Evolutionary conservation across 1,140 invertebrate genomes (phyloP), one percentile per base, ranked within the genome.

Genomic region (Homarus americanus): DNA sequence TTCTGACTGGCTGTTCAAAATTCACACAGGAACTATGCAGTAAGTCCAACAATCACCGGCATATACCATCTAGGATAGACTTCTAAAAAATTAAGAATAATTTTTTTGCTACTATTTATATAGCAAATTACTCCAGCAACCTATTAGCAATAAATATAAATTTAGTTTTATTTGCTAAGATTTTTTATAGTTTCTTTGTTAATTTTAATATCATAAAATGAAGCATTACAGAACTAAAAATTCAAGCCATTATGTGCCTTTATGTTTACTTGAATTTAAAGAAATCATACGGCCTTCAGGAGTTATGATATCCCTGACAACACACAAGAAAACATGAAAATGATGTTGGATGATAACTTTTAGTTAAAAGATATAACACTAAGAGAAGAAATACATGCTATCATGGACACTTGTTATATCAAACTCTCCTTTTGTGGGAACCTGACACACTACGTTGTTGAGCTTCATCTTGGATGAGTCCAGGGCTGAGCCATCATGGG

Each of bases 351-450:
- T 9, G n/a, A 32, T 32, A 32, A 69, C 7, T 15, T 1, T 24
- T 4, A 58, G 32, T 9, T 5, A 32, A 28, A 32, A 10, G 2
- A 69, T 69, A 32, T 32, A 32, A 28, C 4, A 58, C 12, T 92
- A 95, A 95, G 95, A 93, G 96, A 95, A 93, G 92, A 93, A 93
- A 87, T 85, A 92, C 20, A 41, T 78, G n/a, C 92, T 93, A 17
- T 92, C 5, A 83, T 91, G 76, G 24, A 93, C 92, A 63, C 86
- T 85, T 28, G 76, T 69, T 40, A 93, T 85, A 40, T 93, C 90
- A 73, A 92, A 92, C n/a, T 93, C 49, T 80, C 93, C 93, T 82
- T 93, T 92, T 49, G 84, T 28, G 36, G 93, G 93, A 12, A 93
- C 89, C 36, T 79, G 76, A 10, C 38, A 80, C 38, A 93, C 82